Base-by-base conservation (phyloP, 2,797 vertebrate genomes). In the Mormyrops attenuatus region DNA sequence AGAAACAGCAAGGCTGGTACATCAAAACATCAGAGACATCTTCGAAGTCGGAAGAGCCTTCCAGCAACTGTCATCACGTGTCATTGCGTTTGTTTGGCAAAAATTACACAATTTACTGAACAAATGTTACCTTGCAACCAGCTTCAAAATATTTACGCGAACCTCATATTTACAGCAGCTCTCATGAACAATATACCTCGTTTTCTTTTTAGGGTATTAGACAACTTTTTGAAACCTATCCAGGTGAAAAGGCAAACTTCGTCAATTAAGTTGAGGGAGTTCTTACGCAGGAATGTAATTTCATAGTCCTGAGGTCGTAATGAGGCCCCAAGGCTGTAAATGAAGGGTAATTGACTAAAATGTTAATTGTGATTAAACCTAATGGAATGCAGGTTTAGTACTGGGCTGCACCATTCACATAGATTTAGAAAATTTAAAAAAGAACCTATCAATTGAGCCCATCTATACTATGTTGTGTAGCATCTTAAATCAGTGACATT, bases 71-170 rank as follows among this genome's bases (percentile, higher is more conserved):
- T 55, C 85, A 87, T 60, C 53, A 34, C 85, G 3, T 69, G 47
- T 47, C 89, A 38, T 60, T 26, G 26, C 2, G 1, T 44, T 22
- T 88, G 5, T 26, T 22, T 34, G 50, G 17, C 85, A 26, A 13
- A 13, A 69, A 38, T 87, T 73, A 22, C 41, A 26, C 57, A 69
- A 89, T n/a, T 53, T 41, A 22, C 13, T 52, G 82, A 41, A 73
- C 55, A 86, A 38, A 69, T 77, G 89, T 87, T 52, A 87, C 85
- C 89, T 41, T 30, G 89, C 85, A 89, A 89, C 89, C 49, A 73
- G 60, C 30, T 15, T 87, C 89, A 87, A 87, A 89, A 89, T 87
- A 89, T 87, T 87, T 87, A 77, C 89, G 47, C 15, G 49, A 77
- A 53, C 47, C 49, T 55, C 44, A 89, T 69, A 60, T 63, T 5